Base-by-base conservation (phyloP, 2,797 vertebrate species). In the Pseudotriccus pelzelni region DNA sequence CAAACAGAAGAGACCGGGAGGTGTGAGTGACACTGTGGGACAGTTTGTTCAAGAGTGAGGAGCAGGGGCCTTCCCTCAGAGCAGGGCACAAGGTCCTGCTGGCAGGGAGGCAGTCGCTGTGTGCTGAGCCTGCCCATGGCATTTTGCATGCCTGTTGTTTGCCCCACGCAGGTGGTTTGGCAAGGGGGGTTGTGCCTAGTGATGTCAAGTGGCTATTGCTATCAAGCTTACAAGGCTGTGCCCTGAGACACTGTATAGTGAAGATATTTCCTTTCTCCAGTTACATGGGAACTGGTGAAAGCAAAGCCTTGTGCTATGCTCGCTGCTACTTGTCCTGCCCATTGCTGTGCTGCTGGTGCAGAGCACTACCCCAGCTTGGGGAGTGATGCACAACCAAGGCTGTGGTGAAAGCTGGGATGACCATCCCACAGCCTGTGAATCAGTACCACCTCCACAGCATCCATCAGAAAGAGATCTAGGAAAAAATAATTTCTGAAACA, bases 1-100 rank as follows among this genome's bases (percentile, higher is more conserved):
- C n/a, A 89, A 62, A 95, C 22, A 95, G 64, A 95, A 97, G 86
- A 97, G 86, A 97, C 87, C 82, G 80, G 7, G 87, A 96, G 43
- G 77, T 22, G 36, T 95, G 93, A 96, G 91, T 92, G 84, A 91
- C 93, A 43, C 62, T 0, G 0, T 44, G 23, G 43, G 50, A 41
- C 7, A 8, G 25, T 63, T 90, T 62, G 52, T 52, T 22, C 49
- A 50, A 0, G 1, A 49, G 36, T 9, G 37, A 44, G 36, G 34
- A 37, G 20, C 7, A 14, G 28, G 25, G 3, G 10, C 32, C 37
- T 74, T 59, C 14, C 24, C 32, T 24, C 15, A 32, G 36, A 21
- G 56, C 5, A 25, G 47, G 16, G 39, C 8, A 2, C 2, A 7
- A 7, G 5, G n/a, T 20, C 55, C 44, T 66, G 12, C 41, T 6